These are phyloP conservation scores for Mallotus villosus DNA, from an alignment of 2,797 vertebrate genomes.

Conservation along the genomic window DNA sequence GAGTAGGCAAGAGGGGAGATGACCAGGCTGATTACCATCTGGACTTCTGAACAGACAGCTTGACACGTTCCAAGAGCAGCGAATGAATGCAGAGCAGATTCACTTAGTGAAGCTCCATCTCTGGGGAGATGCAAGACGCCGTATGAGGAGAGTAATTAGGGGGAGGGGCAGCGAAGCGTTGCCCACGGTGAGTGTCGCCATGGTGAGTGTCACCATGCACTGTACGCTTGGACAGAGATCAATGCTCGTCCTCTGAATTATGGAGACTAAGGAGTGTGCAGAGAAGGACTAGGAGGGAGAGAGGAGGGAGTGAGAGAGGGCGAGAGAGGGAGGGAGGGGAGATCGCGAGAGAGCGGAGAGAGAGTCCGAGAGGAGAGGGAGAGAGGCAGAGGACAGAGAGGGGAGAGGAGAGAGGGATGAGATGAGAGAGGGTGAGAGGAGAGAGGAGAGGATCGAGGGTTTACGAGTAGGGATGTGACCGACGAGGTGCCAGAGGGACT, in stretches of 20 bases:
- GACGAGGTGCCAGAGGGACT: no score
- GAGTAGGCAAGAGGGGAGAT: constrained; percentile 44
- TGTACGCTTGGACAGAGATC: constrained; percentile 59
- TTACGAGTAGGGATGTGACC: no score
- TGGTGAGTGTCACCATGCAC: constrained; percentile 37
- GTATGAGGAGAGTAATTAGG: constrained; percentile 56
- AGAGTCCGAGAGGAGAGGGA: no score
- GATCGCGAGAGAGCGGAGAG: no score
- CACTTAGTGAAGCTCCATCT: constrained; percentile 44
- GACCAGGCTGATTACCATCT: constrained; percentile 62
- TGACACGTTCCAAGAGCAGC: constrained; percentile 55
- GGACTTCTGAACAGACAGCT: constrained; percentile 65
- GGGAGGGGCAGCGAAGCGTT: constrained; percentile 22
- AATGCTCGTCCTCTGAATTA: constrained; percentile 64
- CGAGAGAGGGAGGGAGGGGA: no score
- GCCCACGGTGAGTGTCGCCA: constrained; percentile 35
- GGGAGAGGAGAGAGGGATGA: no score
- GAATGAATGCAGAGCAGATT: constrained; percentile 47
- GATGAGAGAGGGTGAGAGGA: no score
- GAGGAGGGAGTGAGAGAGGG: no score
- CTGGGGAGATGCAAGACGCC: constrained; percentile 54
- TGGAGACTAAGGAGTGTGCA: no score
- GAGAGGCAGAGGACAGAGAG: no score
- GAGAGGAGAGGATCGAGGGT: no score
- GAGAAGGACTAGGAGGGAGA: no score